These are phyloP conservation scores for Vulpes vulpes DNA, from an alignment of 2,113 vertebrate genomes.

Conservation along the genomic window DNA sequence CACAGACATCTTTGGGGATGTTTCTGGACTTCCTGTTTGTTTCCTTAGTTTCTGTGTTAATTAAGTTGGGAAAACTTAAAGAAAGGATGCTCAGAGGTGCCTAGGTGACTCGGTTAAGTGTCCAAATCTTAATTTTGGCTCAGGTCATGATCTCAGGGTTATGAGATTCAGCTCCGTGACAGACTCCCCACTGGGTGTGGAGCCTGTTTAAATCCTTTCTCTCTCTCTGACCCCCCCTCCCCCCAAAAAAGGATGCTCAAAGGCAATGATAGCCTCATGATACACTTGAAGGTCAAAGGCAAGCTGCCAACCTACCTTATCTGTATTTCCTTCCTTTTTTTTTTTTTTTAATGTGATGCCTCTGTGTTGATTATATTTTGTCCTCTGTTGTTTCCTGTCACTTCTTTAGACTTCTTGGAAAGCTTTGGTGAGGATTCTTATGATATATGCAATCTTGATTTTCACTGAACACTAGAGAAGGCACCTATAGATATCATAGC, in stretches of 20 bases:
- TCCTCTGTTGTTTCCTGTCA: background rate
- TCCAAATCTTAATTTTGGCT: background rate
- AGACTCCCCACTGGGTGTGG: background rate
- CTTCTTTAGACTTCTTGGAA: background rate
- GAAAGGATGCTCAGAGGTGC: background rate
- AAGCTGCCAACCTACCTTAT: background rate
- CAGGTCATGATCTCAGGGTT: background rate
- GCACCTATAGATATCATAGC: background rate
- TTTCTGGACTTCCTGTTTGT: background rate
- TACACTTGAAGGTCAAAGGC: background rate
- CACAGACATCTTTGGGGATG: background rate
- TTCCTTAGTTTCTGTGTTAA: constrained; percentile 35
- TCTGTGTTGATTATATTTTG: background rate
- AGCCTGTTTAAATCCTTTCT: background rate
- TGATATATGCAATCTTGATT: background rate
- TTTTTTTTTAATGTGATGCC: background rate
- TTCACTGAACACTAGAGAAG: background rate
- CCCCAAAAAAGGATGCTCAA: background rate
- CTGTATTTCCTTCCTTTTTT: background rate
- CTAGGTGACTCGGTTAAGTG: background rate
- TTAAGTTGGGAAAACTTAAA: constrained; percentile 15
- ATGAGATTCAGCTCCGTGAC: background rate
- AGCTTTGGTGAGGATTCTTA: background rate
- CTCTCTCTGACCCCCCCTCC: background rate
- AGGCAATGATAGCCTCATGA: background rate